These are phyloP conservation scores for Epizoanthus rinbou DNA, from an alignment of 92 coral and sea anemone species.

Conservation along the genomic window DNA sequence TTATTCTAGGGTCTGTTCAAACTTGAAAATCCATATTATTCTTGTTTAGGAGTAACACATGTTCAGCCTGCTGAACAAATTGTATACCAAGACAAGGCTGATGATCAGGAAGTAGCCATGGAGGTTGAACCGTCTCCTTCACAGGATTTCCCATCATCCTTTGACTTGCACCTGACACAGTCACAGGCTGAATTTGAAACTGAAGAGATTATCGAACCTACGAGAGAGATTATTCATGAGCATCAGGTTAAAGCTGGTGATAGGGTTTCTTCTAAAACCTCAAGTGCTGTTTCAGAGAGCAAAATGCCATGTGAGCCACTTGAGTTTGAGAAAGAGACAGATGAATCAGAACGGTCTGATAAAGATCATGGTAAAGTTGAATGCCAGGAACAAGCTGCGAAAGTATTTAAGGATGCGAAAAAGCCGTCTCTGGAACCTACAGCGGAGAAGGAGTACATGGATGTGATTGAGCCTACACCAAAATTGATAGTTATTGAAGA, in stretches of 20 bases:
- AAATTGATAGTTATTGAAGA: background rate
- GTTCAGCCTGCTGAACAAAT: slow-evolving; percentile 16
- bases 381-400: background rate
- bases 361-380: background rate
- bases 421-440: background rate
- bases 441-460: background rate
- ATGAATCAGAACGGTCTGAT: background rate
- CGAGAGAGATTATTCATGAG: background rate
- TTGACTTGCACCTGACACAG: slow-evolving; percentile 76
- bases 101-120: slow-evolving; percentile 38
- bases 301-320: slow-evolving; percentile 37
- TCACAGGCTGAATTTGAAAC: slow-evolving; percentile 64
- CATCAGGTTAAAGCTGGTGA: background rate
- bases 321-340: background rate
- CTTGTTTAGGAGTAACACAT: background rate
- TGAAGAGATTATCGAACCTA: slow-evolving; percentile 37
- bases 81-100: slow-evolving; percentile 24
- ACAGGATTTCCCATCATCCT: slow-evolving; percentile 51
- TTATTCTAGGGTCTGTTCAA: background rate
- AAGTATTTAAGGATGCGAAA: slow-evolving; percentile 1
- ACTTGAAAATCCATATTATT: background rate
- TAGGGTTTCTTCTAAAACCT: background rate
- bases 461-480: background rate
- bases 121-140: slow-evolving; percentile 16
- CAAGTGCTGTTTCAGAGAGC: background rate